Base-by-base conservation (phyloP, 37 sponge, comb jelly and placozoan species). In the Chondrilla cf. caribensis region DNA sequence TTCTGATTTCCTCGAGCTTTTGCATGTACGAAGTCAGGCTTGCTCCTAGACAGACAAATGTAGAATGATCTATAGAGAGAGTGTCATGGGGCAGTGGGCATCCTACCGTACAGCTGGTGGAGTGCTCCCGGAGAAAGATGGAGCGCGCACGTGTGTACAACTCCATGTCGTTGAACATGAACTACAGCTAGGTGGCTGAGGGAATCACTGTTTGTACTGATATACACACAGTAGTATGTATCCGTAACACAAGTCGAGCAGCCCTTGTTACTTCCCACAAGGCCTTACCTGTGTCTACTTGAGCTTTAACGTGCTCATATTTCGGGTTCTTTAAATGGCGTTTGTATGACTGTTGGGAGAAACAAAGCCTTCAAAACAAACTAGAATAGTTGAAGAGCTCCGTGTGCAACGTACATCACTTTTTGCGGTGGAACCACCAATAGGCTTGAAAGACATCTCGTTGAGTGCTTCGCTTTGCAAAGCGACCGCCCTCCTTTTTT, bases 311-410 rank as follows among this genome's bases (percentile, higher is more conserved):
- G 59, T 97, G 96, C 36, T 89, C 87, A 82, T 98, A 98, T 38
- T 82, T 84, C 11, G 99, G 99, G 76, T 98, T 98, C 84, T 90
- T 85, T 54, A 93, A 92, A 41, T 96, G 94, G 75, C 83, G 87
- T 82, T 93, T 95, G 79, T 92, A 87, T 55, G 94, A 47, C 22
- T 77, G 54, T 89, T 94, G 79, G 22, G 26, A 22, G 51, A 38
- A 57, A 62, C 29, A 28, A 7, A 19, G 64, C 4, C 51, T 47
- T 11, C 22, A 62, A 62, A 62, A n/a, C 5, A 62, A 9, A 28
- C 6, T 14, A 29, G 64, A 62, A 62, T 62, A 62, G 6, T 19
- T 7, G 15, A 62, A 28, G 64, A 5, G 22, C 18, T 19, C 22
- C 7, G 22, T n/a, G 7, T 29, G 29, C 22, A 28, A 29, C 64